Evolutionary conservation across 2,888 invertebrate genomes (phyloP).

Genomic region (Sepiola atlantica): DNA sequence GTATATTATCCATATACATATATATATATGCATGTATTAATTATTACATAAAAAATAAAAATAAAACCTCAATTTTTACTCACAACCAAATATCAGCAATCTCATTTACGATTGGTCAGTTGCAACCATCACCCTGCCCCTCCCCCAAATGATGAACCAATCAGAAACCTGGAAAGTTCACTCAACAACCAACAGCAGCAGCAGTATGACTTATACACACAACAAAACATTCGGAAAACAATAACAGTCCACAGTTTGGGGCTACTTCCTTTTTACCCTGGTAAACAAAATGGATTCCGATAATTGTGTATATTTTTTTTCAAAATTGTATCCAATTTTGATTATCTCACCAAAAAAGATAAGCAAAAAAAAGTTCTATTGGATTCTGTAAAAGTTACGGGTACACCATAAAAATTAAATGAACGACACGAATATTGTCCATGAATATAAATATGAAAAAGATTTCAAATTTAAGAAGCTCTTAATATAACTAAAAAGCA

Average conservation of each 20-base stretch:
- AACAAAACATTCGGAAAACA: neutral
- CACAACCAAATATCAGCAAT: neutral
- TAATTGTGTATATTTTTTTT: neutral
- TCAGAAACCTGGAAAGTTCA: neutral
- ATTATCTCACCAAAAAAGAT: neutral
- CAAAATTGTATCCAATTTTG: neutral
- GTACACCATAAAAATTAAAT: neutral
- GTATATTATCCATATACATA: neutral
- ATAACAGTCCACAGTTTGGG: neutral
- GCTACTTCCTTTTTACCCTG: no score
- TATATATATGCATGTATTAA: conserved; percentile 34
- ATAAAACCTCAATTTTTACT: neutral
- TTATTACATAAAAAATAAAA: no score
- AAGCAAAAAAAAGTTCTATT: neutral
- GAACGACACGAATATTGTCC: no score
- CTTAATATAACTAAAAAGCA: no score
- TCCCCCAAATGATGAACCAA: neutral
- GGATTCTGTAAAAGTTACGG: neutral
- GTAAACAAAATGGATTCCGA: no score
- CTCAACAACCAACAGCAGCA: neutral
- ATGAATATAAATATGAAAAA: no score
- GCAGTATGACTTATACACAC: neutral
- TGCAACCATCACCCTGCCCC: neutral
- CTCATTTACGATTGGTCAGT: neutral
- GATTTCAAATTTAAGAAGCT: no score